Evolutionary conservation across 35 echinoderm and acorn worm species (phyloP).

Genomic region (Heliocidaris erythrogramma): DNA sequence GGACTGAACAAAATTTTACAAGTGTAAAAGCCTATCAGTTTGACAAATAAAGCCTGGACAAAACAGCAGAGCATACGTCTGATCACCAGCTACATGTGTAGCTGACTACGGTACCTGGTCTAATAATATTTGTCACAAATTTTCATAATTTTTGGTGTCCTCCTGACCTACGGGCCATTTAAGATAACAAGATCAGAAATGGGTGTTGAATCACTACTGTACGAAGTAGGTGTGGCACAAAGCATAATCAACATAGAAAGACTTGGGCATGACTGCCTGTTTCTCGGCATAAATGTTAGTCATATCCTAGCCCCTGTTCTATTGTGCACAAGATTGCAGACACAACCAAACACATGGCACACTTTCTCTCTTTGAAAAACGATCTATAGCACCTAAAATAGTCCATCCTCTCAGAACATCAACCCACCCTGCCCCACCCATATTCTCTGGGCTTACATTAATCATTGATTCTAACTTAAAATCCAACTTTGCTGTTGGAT

Average conservation of each 20-base stretch:
- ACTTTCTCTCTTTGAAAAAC: not conserved
- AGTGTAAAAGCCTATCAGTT: not conserved
- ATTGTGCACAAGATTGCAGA: not conserved
- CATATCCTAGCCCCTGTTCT: not conserved
- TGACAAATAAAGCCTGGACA: not conserved
- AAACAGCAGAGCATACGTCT: not conserved
- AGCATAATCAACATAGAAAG: conserved; percentile 18
- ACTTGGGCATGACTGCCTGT: not conserved
- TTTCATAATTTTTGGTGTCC: conserved; percentile 3
- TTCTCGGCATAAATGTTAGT: conserved; percentile 4
- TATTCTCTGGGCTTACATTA: too few species aligned
- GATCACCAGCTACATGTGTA: not conserved
- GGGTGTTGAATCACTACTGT: not conserved
- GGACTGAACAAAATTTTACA: too few species aligned
- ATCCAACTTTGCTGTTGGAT: too few species aligned
- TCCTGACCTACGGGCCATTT: not conserved
- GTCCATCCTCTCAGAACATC: too few species aligned
- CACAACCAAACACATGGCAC: not conserved
- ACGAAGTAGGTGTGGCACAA: not conserved
- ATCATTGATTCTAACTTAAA: too few species aligned
- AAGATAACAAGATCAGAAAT: not conserved
- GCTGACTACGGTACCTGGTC: not conserved
- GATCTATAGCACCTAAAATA: too few species aligned
- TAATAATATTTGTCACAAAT: conserved; percentile 4
- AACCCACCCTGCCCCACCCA: too few species aligned